Evolutionary conservation across 2,888 invertebrate genomes (phyloP), one percentile per base, ranked within the genome.

Genomic region (Diarsia rubi): DNA sequence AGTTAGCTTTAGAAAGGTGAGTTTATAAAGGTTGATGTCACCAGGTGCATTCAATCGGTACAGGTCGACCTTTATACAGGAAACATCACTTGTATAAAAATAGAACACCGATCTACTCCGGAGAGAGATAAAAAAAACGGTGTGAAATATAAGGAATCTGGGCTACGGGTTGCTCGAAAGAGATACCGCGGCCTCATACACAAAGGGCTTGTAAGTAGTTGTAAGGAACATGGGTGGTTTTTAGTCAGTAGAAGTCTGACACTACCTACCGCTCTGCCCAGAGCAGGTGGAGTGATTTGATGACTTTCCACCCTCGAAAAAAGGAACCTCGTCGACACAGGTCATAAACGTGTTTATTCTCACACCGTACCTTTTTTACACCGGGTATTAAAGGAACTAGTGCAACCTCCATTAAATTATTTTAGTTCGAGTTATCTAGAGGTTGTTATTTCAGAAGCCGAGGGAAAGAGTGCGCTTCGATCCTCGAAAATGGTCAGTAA

Each of bases 1-100:
- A 65, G 60, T 8, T 42, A 62, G 8, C 37, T 68, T 69, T 59
- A 27, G 45, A 54, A 54, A 72, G 72, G 27, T 37, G 37, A 3
- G 44, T 72, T 63, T 45, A 82, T 42, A 69, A 24, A 31, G 78
- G 31, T 52, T 19, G 0, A 21, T 54, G 12, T 63, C 4, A 72
- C 37, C 16, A 37, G 12, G 6, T 14, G 16, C n/a, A 44, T 49
- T 52, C 71, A 54, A 52, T 70, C 16, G 19, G 19, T n/a, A 31
- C 11, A 37, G 65, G 3, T 37, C 16, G 16, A 8, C 16, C 2
- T 72, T 8, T 45, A 31, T n/a, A 19, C 19, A 57, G 16, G n/a
- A 52, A 75, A 44, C n/a, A 3, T 14, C 3, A 21, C 11, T 27
- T 0, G 14, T 49, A 4, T 76, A 21, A 76, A 75, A 49, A 78